Conservation (phyloP, 2,888 invertebrate species). For the Pheosia gnoma region DNA sequence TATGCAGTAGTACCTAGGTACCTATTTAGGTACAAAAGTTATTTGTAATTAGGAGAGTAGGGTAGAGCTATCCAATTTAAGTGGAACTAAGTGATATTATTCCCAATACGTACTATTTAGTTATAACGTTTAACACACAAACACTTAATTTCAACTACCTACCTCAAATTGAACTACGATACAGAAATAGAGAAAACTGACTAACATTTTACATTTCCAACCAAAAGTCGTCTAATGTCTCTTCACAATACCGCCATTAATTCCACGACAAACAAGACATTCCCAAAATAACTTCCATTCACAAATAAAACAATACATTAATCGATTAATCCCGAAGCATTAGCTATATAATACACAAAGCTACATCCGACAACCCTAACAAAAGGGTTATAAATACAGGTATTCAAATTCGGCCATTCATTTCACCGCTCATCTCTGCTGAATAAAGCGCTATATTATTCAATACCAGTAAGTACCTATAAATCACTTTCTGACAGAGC, state of each 20-base stretch:
- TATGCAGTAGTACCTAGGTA: too few species aligned
- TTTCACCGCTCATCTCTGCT: conserved; percentile 43
- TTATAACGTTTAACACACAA: too few species aligned
- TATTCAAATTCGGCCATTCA: conserved; percentile 47
- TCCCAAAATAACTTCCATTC: conserved; percentile 17
- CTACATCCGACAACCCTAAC: conserved; percentile 36
- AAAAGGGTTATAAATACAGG: conserved; percentile 43
- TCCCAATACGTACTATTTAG: too few species aligned
- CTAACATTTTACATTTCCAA: not conserved
- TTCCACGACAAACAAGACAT: not conserved
- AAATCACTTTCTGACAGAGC: conserved; percentile 42
- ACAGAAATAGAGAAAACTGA: too few species aligned
- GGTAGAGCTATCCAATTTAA: too few species aligned
- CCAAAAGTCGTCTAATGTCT: not conserved
- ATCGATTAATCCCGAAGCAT: conserved; percentile 39
- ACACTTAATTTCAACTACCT: too few species aligned
- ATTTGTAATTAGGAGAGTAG: too few species aligned
- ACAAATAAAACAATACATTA: conserved; percentile 34
- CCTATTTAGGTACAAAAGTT: too few species aligned
- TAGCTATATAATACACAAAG: conserved; percentile 34
- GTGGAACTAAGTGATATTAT: too few species aligned
- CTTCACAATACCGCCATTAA: not conserved
- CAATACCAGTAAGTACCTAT: conserved; percentile 29
- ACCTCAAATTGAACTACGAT: too few species aligned
- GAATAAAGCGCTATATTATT: conserved; percentile 51